Conservation (phyloP, 2,888 invertebrate species). For the Reticulitermes lucifugus region DNA sequence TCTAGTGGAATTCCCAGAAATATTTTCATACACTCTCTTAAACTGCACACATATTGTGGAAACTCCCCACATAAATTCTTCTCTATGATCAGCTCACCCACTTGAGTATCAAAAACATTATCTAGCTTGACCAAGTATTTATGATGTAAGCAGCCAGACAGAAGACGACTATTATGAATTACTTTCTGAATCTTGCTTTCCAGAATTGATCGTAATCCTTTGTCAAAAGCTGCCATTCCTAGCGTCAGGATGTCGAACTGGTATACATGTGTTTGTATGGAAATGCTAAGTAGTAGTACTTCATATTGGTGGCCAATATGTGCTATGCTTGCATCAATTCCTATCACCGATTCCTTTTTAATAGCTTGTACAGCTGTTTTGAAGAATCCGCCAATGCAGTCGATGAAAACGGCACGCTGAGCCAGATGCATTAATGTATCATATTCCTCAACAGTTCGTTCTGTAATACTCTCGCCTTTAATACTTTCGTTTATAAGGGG, state of each 20-base stretch:
- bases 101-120: constrained; percentile 27
- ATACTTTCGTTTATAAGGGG: neutral
- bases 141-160: neutral
- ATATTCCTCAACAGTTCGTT: neutral
- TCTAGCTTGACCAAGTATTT: neutral
- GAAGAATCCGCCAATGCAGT: neutral
- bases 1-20: constrained; percentile 4
- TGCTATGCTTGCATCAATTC: neutral
- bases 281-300: neutral
- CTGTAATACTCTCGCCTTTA: neutral
- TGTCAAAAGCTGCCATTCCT: neutral
- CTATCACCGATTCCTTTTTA: neutral
- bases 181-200: neutral
- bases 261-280: neutral
- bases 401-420: neutral
- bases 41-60: neutral
- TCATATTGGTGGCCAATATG: neutral
- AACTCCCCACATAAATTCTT: neutral
- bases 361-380: neutral
- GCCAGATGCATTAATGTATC: neutral
- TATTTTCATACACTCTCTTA: neutral
- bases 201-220: neutral
- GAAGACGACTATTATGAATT: constrained; percentile 1
- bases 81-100: constrained; percentile 10
- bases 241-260: constrained; percentile 2